Base-by-base conservation (phyloP, 2,888 invertebrate genomes). In the Atherix ibis region DNA sequence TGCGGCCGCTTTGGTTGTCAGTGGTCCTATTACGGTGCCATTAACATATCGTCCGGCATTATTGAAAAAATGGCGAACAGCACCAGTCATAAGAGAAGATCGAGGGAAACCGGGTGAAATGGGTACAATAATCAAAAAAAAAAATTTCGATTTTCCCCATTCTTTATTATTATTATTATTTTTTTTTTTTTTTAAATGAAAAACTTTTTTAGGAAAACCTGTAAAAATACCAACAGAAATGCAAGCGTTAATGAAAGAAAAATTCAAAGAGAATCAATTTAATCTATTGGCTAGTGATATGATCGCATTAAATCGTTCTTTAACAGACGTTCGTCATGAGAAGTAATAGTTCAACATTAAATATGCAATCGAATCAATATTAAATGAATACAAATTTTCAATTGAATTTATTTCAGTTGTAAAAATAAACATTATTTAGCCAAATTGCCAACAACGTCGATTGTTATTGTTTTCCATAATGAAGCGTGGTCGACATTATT, bases 381-480 rank as follows among this genome's bases (percentile, higher is more conserved):
- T 2, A 3, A 2, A n/a, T 10, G n/a, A 24, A n/a, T 24, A 2
- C 2, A 24, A n/a, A n/a, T 10, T n/a, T n/a, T 10, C 24, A 38
- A 31, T 40, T 30, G 31, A 27, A 43, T 34, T 38, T 36, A 37
- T 54, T 54, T 38, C 49, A 84, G 83, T 41, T 89, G 89, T 59
- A 82, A 79, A 58, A 70, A 65, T 48, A 89, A 88, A 57, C 65
- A 63, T 36, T 84, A 88, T 59, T 74, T 80, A 26, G 68, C 71
- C 30, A 66, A 79, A 43, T 67, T 97, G 50, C 95, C 95, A 4
- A 78, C 84, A 27, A 94, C 95, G 15, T 89, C 91, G 50, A 88
- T 98, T 49, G 91, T 98, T 40, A 94, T 98, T 50, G 97, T 98
- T 34, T 98, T 98, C 65, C 97, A 98, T 66, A 98, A 98, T 61